Percentiles rank a stretch among this genome's conserved stretches.
Evolutionary conservation across 2,888 invertebrate genomes (phyloP).

Genomic region (Corbicula japonica): DNA sequence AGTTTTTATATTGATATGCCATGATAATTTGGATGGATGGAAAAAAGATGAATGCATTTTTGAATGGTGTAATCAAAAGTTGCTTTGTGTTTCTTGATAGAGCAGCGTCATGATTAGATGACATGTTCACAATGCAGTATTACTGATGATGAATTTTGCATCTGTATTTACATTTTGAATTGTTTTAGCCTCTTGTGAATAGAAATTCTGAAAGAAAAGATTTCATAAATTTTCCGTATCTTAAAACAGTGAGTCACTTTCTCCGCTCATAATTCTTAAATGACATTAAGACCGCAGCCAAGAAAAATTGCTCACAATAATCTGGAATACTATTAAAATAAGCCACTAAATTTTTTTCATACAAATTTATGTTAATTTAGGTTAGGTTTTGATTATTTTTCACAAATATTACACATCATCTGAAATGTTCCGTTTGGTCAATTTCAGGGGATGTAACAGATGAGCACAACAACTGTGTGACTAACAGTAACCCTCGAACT

Average conservation of each 20-base stretch:
- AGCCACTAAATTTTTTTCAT: too few relatives aligned
- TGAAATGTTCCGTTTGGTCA: too few relatives aligned
- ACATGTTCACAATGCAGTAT: constrained; percentile 18
- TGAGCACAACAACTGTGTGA: neutral
- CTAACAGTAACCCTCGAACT: constrained; percentile 80
- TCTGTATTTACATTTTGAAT: constrained; percentile 42
- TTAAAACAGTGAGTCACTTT: too few relatives aligned
- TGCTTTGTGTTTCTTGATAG: constrained; percentile 32
- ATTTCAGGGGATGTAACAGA: constrained; percentile 49
- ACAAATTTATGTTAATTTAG: too few relatives aligned
- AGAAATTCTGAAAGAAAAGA: too few relatives aligned
- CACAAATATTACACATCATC: too few relatives aligned
- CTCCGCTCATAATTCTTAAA: constrained; percentile 7
- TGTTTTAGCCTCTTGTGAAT: constrained; percentile 38
- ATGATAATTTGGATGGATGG: constrained; percentile 56
- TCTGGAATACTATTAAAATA: too few relatives aligned
- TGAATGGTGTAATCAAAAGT: constrained; percentile 57
- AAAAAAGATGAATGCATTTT: constrained; percentile 59
- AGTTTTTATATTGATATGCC: constrained; percentile 61
- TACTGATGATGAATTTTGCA: constrained; percentile 14
- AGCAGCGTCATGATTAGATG: constrained; percentile 21
- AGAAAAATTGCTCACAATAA: too few relatives aligned
- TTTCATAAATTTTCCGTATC: too few relatives aligned
- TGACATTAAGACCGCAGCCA: too few relatives aligned
- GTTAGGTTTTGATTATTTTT: too few relatives aligned